Evolutionary conservation across 2,888 invertebrate genomes (phyloP), one percentile per base, ranked within the genome.

Genomic region (Meiosimyza decipiens): DNA sequence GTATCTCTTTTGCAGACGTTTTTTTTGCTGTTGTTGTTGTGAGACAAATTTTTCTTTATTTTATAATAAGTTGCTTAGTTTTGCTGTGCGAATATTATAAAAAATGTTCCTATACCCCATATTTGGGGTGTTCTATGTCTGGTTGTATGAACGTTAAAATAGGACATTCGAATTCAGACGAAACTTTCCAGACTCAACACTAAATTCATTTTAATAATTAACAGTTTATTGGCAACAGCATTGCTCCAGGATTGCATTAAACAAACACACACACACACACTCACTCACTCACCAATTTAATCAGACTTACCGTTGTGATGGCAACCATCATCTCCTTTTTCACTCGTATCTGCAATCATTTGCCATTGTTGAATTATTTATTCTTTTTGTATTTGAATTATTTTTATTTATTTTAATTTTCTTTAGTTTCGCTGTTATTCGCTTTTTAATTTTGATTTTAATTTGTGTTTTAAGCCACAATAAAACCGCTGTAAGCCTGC

Each of bases 401-500:
- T 50, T 22, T 22, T 51, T 16, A 15, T 51, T 51, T 40, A 12
- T 22, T 22, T 22, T 4, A 2, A 16, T 16, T 64, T 28, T 51
- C 28, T 15, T 51, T 47, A 3, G 15, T 6, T 59, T 62, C 7
- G 7, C 40, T 62, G n/a, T 28, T 28, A 4, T 28, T 33, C 50
- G 22, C 18, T 18, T 28, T 64, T 64, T 64, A n/a, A 22, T 51
- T 64, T 51, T 64, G 64, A 49, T 51, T 64, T 64, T 64, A 64
- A 64, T 64, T 64, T 64, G 64, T 40, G 64, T 64, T 64, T 57
- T 64, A 64, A 64, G 64, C 64, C 51, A 51, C 64, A n/a, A 9
- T 28, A 22, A 54, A 63, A 70, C 54, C 70, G 63, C 63, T 54
- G 70, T 62, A 70, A 63, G 47, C 54, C 63, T 47, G 70, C 59